Conservation (phyloP, 2,888 invertebrate species). For the Tholera decimalis region DNA sequence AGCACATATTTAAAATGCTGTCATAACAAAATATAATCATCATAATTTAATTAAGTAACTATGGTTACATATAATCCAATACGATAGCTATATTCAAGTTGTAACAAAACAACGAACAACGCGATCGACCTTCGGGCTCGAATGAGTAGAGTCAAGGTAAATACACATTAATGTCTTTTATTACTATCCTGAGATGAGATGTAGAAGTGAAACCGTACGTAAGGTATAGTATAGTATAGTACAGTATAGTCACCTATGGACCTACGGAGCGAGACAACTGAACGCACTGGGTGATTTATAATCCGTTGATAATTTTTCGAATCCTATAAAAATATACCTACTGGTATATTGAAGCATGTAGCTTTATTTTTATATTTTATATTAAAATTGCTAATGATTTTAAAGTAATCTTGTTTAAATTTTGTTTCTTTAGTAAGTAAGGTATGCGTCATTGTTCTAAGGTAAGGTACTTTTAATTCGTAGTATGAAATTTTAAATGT, state of each 20-base stretch:
- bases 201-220: neutral
- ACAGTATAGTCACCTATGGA: no score
- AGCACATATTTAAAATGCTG: neutral
- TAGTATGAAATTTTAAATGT: no score
- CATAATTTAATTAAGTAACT: neutral
- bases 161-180: constrained; percentile 43
- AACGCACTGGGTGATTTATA: neutral
- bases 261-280: no score
- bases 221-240: no score
- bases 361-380: neutral
- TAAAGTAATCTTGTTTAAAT: no score
- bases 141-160: constrained; percentile 21
- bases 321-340: no score
- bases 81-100: constrained; percentile 40
- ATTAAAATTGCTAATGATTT: neutral
- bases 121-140: constrained; percentile 8
- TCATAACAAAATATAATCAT: neutral
- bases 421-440: no score
- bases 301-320: neutral
- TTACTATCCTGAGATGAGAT: constrained; percentile 39
- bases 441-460: no score
- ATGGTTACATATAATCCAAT: constrained; percentile 36
- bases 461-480: no score
- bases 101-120: constrained; percentile 28
- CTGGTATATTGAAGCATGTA: no score